Conservation (phyloP, 2,113 vertebrate species). For the Thinocorus orbignyianus region DNA sequence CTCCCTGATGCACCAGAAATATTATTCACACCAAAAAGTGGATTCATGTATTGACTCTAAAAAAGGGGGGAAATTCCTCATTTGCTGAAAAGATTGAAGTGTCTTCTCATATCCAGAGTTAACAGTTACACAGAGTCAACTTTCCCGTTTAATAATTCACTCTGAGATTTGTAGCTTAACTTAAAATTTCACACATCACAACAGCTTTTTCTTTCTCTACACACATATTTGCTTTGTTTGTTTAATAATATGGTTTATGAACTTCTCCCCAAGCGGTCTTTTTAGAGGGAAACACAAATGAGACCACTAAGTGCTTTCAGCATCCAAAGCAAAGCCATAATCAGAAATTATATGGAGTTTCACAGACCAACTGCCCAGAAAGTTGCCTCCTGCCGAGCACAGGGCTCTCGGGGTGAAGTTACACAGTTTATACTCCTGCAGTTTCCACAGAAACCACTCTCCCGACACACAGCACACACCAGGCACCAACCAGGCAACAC, state of each 20-base stretch:
- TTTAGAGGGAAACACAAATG: neutral
- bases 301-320: neutral
- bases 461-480: neutral
- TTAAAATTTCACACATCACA: neutral
- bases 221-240: neutral
- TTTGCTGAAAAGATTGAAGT: neutral
- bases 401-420: neutral
- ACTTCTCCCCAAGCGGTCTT: neutral
- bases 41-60: neutral
- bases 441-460: neutral
- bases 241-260: neutral
- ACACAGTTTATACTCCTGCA: fast-evolving
- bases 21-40: neutral
- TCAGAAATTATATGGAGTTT: fast-evolving
- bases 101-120: neutral
- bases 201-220: neutral
- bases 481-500: neutral
- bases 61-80: neutral
- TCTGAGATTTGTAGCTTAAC: neutral
- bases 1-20: neutral
- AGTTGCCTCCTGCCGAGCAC: neutral
- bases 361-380: neutral
- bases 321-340: neutral
- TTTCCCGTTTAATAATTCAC: neutral
- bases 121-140: neutral